phyloP scores from a whole-genome alignment of 2,797 vertebrate species.

The Pangasius mekongensis region DNA sequence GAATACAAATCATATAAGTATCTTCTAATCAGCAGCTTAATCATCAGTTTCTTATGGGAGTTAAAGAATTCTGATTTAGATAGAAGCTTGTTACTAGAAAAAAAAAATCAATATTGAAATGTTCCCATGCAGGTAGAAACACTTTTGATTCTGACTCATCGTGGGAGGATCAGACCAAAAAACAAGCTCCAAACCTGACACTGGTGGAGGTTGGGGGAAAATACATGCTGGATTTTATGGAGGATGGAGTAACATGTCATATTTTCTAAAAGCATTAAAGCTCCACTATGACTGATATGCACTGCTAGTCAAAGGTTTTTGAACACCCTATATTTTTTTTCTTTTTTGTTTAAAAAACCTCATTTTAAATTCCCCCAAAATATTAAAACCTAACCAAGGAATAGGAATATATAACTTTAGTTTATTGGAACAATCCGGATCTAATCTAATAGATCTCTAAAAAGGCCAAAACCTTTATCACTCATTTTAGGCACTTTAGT shows the following conservation, averaged over 20 bases:
- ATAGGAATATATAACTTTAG: neutral
- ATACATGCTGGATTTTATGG: constrained; percentile 12
- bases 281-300: neutral
- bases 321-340: neutral
- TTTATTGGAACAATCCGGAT: neutral
- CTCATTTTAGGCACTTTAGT: neutral
- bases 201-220: neutral
- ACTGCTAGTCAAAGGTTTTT: neutral
- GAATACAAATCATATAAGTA: neutral
- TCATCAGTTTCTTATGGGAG: neutral
- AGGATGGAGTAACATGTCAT: neutral
- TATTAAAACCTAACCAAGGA: neutral
- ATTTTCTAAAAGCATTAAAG: neutral
- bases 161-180: constrained; percentile 1
- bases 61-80: neutral
- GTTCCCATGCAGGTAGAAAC: neutral
- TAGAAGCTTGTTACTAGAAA: neutral
- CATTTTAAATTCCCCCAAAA: neutral
- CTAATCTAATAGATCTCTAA: neutral
- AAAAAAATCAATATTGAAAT: neutral
- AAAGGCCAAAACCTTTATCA: neutral
- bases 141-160: neutral
- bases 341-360: neutral
- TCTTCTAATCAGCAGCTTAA: neutral
- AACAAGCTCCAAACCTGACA: neutral